Evolutionary conservation across 1,140 invertebrate species (phyloP).

Genomic region (Lysiphlebus fabarum): DNA sequence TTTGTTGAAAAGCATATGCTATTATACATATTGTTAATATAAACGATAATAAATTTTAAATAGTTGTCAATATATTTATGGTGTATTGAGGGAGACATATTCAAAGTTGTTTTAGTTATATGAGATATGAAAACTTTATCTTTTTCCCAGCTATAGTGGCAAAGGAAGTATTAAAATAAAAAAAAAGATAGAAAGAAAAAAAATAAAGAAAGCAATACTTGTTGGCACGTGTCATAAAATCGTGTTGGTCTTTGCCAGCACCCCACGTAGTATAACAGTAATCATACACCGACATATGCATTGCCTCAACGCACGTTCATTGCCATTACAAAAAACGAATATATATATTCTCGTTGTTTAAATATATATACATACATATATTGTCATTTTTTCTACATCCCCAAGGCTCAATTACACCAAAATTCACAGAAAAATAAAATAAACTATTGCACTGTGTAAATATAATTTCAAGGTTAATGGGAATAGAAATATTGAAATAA

Average conservation of each 20-base stretch:
- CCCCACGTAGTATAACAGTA: slow-evolving; percentile 3
- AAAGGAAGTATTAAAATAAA: no score
- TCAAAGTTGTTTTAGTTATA: no score
- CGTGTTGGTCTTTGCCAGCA: slow-evolving; percentile 17
- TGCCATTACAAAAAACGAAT: slow-evolving; percentile 1
- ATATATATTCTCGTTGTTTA: neutral
- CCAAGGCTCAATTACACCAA: neutral
- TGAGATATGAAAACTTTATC: no score
- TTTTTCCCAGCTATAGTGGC: slow-evolving; percentile 20
- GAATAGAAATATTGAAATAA: no score
- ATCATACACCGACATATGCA: slow-evolving; percentile 18
- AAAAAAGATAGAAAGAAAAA: no score
- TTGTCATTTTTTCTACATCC: slow-evolving; percentile 3
- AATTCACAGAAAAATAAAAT: neutral
- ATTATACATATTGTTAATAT: no score
- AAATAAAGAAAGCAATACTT: slow-evolving; percentile 12
- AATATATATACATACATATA: neutral
- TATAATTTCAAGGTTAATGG: no score
- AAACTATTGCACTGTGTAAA: no score
- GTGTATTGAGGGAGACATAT: no score
- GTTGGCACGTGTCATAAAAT: slow-evolving; percentile 24
- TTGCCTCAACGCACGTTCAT: slow-evolving; percentile 9
- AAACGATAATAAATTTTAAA: no score
- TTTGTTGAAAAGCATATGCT: no score
- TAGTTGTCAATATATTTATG: no score